phyloP scores from a whole-genome alignment of 2,888 invertebrate genomes.

The Folsomia manolachei region DNA sequence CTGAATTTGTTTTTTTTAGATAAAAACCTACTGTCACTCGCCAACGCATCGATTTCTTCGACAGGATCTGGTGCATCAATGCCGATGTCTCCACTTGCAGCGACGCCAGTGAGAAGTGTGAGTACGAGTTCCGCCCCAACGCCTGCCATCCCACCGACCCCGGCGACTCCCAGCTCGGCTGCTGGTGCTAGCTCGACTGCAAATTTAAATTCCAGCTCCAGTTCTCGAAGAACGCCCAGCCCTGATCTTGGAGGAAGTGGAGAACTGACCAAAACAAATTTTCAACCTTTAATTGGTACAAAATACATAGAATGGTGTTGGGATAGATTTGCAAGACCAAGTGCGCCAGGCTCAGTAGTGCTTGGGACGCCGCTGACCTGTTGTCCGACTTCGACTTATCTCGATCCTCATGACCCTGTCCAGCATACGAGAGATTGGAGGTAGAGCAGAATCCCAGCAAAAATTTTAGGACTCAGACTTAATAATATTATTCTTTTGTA shows the following conservation, averaged over 20 bases:
- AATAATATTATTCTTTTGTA: not conserved
- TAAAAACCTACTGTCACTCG: conserved; percentile 3
- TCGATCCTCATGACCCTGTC: conserved; percentile 25
- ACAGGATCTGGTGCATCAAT: conserved; percentile 3
- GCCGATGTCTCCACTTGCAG: not conserved
- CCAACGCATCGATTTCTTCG: conserved; percentile 3
- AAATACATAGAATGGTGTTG: conserved; percentile 50
- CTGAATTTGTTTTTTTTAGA: conserved; percentile 3
- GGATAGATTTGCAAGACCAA: conserved; percentile 46
- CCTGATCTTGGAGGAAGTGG: conserved; percentile 17
- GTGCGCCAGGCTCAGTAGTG: conserved; percentile 9
- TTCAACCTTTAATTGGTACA: conserved; percentile 45
- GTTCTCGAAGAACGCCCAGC: not conserved
- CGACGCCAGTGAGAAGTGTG: conserved; percentile 4
- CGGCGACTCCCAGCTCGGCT: not conserved
- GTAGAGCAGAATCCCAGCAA: conserved; percentile 54
- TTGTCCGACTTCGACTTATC: not conserved
- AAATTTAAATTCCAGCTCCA: not conserved
- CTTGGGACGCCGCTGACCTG: conserved; percentile 5
- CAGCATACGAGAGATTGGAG: conserved; percentile 73
- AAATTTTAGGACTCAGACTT: not conserved
- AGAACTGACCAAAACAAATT: conserved; percentile 24
- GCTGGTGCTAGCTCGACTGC: not conserved
- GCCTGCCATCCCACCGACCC: not conserved
- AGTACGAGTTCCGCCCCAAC: no score